A percentile compares a stretch with the other conserved stretches of the same genome.
Conservation (phyloP, 2,888 invertebrate species). For the Thyatira batis region DNA sequence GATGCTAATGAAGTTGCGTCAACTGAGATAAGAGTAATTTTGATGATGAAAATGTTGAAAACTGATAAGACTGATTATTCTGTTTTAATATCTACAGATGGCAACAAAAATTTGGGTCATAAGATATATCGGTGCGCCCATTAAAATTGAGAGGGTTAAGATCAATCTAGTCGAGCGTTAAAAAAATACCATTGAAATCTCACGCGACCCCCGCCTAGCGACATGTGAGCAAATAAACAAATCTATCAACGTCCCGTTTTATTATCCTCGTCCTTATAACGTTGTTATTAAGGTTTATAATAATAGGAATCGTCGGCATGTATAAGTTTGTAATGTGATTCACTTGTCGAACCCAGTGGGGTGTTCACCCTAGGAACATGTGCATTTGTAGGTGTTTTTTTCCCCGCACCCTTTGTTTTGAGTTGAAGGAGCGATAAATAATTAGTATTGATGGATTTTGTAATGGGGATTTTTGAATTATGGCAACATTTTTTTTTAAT, state of each 20-base stretch:
- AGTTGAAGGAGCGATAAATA: slow-evolving; percentile 42
- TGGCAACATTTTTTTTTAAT: background rate
- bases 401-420: slow-evolving; percentile 60
- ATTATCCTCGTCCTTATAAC: slow-evolving; percentile 14
- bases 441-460: slow-evolving; percentile 47
- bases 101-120: background rate
- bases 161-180: slow-evolving; percentile 15
- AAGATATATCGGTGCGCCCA: slow-evolving; percentile 1
- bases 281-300: slow-evolving; percentile 26
- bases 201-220: slow-evolving; percentile 58
- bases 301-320: slow-evolving; percentile 13
- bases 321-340: slow-evolving; percentile 43
- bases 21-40: no score
- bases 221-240: slow-evolving; percentile 74
- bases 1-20: no score
- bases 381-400: slow-evolving; percentile 56
- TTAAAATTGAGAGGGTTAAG: slow-evolving; percentile 20
- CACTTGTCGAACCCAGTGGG: slow-evolving; percentile 68
- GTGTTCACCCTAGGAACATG: slow-evolving; percentile 70
- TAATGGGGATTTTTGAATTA: slow-evolving; percentile 13
- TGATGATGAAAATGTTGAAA: no score
- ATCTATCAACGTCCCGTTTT: slow-evolving; percentile 14
- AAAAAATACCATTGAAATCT: slow-evolving; percentile 50
- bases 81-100: background rate
- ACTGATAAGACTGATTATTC: no score